Conservation (phyloP, 2,888 invertebrate genomes). For the Craniophora ligustri region DNA sequence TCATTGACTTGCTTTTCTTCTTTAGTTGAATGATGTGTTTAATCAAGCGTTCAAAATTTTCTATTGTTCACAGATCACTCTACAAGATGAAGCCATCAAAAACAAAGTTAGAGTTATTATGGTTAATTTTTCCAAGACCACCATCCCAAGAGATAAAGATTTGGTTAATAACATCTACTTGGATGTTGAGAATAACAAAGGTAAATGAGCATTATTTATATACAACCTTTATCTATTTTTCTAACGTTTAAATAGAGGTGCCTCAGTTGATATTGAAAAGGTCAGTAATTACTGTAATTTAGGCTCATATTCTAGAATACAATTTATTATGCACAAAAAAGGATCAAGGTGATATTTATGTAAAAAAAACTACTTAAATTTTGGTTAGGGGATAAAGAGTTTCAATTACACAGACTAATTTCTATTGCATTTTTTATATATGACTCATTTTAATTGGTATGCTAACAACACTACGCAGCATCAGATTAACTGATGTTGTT, state of each 20-base stretch:
- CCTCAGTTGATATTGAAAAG: neutral
- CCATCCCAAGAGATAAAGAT: slow-evolving; percentile 74
- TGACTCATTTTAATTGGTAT: no score
- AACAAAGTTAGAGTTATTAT: slow-evolving; percentile 87
- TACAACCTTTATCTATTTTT: neutral
- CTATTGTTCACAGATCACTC: slow-evolving; percentile 80
- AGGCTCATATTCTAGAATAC: no score
- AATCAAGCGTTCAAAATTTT: no score
- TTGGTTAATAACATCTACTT: slow-evolving; percentile 80
- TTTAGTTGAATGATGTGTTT: no score
- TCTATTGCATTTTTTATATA: no score
- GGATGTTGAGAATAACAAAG: slow-evolving; percentile 78
- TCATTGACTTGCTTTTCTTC: no score
- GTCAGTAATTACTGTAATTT: no score
- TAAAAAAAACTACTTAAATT: no score
- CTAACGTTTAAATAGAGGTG: neutral
- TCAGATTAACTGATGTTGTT: neutral
- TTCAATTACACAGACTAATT: no score
- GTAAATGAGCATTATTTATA: slow-evolving; percentile 54
- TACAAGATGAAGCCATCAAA: slow-evolving; percentile 85
- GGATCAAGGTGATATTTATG: no score
- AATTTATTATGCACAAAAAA: no score
- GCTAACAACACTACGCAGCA: neutral
- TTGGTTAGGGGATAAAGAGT: no score
- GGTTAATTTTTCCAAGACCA: slow-evolving; percentile 75